A percentile compares a stretch with the other conserved stretches of the same genome.
Evolutionary conservation across 2,113 vertebrate genomes (phyloP).

Genomic region (Heterotis niloticus): DNA sequence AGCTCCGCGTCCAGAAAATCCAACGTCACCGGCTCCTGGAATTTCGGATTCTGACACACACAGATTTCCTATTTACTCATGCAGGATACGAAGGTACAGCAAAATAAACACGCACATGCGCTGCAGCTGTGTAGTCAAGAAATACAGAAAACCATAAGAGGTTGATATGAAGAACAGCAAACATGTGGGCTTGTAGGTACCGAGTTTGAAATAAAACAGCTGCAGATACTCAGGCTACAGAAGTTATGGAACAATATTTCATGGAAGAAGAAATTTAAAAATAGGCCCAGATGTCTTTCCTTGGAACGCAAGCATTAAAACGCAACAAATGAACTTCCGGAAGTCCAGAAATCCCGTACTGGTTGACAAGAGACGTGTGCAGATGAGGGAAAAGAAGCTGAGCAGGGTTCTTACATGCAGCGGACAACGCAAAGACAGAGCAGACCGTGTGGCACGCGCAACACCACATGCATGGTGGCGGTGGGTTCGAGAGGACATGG

Average conservation of each 20-base stretch:
- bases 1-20: conserved; percentile 80
- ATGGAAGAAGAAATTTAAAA: no score
- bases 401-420: conserved; percentile 68
- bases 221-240: no score
- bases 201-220: no score
- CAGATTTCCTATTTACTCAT: background rate
- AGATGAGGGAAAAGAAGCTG: no score
- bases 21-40: conserved; percentile 77
- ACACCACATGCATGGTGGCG: conserved; percentile 61
- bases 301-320: no score
- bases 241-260: no score
- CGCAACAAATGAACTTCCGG: no score
- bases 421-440: conserved; percentile 65
- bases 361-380: no score
- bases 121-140: background rate
- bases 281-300: no score
- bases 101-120: background rate
- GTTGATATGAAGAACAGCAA: background rate
- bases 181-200: background rate
- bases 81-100: background rate
- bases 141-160: background rate
- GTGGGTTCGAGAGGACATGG: conserved; percentile 60
- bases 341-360: no score
- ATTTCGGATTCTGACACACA: conserved; percentile 72
- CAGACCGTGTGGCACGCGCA: conserved; percentile 73